Evolutionary conservation across 2,797 vertebrate species (phyloP), one percentile per base, ranked within the genome.

Genomic region (Acipenser oxyrinchus): DNA sequence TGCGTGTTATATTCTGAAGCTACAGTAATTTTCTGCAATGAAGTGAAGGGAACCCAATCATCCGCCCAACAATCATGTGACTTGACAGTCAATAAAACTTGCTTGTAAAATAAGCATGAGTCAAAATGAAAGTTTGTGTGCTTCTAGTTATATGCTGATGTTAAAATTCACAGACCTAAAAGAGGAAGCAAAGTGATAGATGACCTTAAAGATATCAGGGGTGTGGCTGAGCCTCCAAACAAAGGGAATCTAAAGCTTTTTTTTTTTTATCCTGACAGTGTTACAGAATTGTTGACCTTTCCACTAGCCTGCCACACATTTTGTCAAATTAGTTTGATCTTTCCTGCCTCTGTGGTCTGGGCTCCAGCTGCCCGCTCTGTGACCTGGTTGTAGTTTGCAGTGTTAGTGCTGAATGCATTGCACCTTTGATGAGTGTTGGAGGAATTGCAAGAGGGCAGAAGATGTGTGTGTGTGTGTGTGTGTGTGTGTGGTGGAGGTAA

Each of bases 261-360:
- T 64, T 15, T 50, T 64, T 48, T 48, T 15, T 64, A 1, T 63
- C 4, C 37, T 66, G 64, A 57, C 51, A 55, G 18, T 48, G 59
- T 60, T 58, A 64, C 51, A 66, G 68, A 58, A 53, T 48, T 50
- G 9, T 63, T 72, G 73, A 75, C 71, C 71, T 70, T 75, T 72
- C 62, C 11, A 62, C 67, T 59, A 10, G 51, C 51, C 62, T 60
- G 13, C 66, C 55, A 48, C 50, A 51, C 55, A 60, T 63, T 65
- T 68, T 60, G 69, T 69, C 73, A 75, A 69, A 78, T 78, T 78
- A 71, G 71, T 69, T 69, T 72, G 76, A 70, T 73, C 63, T 65
- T 71, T 69, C 68, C 37, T 63, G 69, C 62, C 71, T 67, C 63
- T 10, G 60, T 62, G 67, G 61, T 52, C 66, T 64, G 63, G 67